Evolutionary conservation across 2,797 vertebrate species (phyloP).

Genomic region (Chelon auratus): DNA sequence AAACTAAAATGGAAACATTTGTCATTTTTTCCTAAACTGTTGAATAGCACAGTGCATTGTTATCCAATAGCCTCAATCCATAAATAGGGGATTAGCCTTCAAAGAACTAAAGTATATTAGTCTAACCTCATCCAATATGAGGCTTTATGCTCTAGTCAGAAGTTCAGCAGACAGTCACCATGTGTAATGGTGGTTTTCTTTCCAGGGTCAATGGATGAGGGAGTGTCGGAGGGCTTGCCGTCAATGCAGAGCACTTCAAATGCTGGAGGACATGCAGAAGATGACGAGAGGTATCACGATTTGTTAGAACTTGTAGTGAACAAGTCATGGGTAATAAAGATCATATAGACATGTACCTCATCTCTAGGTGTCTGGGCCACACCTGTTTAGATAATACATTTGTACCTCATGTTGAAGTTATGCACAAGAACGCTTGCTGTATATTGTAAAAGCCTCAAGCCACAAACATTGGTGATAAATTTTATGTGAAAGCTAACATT

Average conservation of each 20-base stretch:
- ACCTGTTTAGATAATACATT: conserved; percentile 37
- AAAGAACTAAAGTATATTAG: conserved; percentile 27
- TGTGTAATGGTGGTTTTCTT: conserved; percentile 44
- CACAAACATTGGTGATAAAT: background rate
- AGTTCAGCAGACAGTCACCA: background rate
- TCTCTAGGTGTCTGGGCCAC: conserved; percentile 21
- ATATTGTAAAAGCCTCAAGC: conserved; percentile 2
- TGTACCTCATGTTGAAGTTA: conserved; percentile 21
- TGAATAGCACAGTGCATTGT: conserved; percentile 12
- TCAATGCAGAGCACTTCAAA: conserved; percentile 90
- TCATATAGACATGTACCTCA: conserved; percentile 31
- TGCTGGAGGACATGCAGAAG: conserved; percentile 89
- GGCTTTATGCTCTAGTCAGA: conserved; percentile 5
- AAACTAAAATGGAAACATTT: conserved; percentile 43
- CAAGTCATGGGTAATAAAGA: conserved; percentile 23
- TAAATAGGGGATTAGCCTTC: conserved; percentile 35
- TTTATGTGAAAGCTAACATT: background rate
- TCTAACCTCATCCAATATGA: conserved; percentile 5
- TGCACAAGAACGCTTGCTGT: background rate
- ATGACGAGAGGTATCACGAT: conserved; percentile 86
- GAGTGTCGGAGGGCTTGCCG: conserved; percentile 91
- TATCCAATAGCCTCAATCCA: conserved; percentile 19
- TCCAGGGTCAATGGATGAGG: conserved; percentile 93
- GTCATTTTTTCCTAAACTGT: conserved; percentile 43
- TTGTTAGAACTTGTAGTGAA: conserved; percentile 57